These are phyloP conservation scores for Taphrorychus bicolor DNA, from an alignment of 2,888 invertebrate genomes.

Conservation along the genomic window DNA sequence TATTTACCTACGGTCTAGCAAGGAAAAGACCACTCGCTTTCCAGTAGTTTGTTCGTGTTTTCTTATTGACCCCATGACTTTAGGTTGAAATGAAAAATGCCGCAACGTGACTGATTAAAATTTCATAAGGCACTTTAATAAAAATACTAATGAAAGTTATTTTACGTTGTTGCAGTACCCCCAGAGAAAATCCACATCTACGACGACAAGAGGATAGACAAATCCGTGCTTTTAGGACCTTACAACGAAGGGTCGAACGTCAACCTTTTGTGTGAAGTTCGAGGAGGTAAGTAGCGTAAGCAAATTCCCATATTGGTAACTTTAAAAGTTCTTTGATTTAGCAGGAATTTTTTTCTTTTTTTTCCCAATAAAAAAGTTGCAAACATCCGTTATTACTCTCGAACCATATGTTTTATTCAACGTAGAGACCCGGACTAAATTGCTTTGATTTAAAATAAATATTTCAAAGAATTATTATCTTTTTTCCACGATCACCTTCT, in stretches of 20 bases:
- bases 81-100: background rate
- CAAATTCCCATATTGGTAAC: background rate
- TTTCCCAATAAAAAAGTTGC: constrained; percentile 29
- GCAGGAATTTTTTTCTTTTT: constrained; percentile 15
- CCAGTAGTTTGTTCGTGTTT: background rate
- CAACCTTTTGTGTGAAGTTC: constrained; percentile 81
- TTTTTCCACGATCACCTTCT: background rate
- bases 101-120: background rate
- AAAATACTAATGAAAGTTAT: background rate
- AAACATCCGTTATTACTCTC: constrained; percentile 13
- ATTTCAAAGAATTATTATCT: constrained; percentile 6
- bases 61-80: background rate
- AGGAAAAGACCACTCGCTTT: background rate
- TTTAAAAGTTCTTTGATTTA: too few species aligned
- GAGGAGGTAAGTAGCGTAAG: constrained; percentile 70
- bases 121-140: background rate
- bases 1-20: background rate
- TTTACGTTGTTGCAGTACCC: constrained; percentile 72
- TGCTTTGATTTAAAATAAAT: constrained; percentile 17
- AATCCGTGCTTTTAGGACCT: constrained; percentile 77
- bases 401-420: constrained; percentile 16
- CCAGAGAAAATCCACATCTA: constrained; percentile 83
- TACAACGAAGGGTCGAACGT: constrained; percentile 89
- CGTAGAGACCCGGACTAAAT: background rate
- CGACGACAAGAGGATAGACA: constrained; percentile 79